Base-by-base conservation (phyloP, 2,797 vertebrate genomes). In the Balearica regulorum region DNA sequence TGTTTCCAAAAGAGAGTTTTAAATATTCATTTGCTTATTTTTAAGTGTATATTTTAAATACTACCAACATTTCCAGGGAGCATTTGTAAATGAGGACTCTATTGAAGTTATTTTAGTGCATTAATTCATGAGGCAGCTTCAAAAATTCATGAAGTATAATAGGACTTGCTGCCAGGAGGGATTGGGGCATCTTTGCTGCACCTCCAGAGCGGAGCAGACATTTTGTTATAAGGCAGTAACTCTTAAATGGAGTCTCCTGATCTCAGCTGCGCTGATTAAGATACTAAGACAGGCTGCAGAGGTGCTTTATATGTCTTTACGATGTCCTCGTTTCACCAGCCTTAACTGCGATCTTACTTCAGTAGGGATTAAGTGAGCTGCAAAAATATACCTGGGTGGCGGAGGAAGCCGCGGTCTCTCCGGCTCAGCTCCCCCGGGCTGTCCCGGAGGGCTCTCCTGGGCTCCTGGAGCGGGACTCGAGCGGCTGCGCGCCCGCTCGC, bases 41-140 rank as follows among this genome's bases (percentile, higher is more conserved):
- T 95, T 58, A 90, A 94, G 69, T 48, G 37, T 86, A 21, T 81
- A 49, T 95, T 96, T 94, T 93, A 96, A 96, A 95, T 83, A 44
- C 76, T 93, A 39, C 54, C 10, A n/a, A 4, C 61, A 83, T 95
- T 96, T 95, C 54, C 68, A 95, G 87, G 78, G 89, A 96, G 68
- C 10, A 2, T 94, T 95, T 95, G 94, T 97, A 97, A 96, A 96
- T 4, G 81, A 92, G 84, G 93, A 91, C 90, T 94, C 83, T 88
- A 29, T 94, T 91, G 95, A 87, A 97, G 93, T 93, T 92, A 96
- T 96, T 94, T 95, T 93, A 90, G 93, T 86, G 84, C 76, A 96
- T 97, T 92, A 97, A 97, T 97, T 97, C 90, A 95, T 95, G 96
- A 97, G 85, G 85, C 73, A 62, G 76, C 90, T 95, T 91, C 94